Percentiles rank a stretch among this genome's conserved stretches.
phyloP scores from a whole-genome alignment of 2,113 vertebrate species.

The Pseudonaja textilis region DNA sequence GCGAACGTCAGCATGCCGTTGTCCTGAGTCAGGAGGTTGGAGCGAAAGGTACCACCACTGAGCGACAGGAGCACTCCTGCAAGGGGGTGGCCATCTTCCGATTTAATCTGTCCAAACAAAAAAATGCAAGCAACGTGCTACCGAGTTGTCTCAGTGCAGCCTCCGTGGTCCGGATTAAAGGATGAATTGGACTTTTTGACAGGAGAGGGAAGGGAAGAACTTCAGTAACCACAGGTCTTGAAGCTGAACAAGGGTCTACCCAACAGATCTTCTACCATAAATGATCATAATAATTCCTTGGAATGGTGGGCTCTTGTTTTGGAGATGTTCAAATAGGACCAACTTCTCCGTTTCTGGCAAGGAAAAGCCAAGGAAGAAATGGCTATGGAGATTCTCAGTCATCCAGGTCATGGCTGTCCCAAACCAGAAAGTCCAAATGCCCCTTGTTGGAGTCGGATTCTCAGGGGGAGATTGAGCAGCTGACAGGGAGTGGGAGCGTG shows the following conservation, averaged over 20 bases:
- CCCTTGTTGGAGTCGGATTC: too few species aligned
- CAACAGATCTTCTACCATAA: background rate
- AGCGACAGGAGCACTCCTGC: slow-evolving; percentile 94
- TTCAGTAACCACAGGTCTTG: background rate
- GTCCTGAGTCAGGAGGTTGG: slow-evolving; percentile 94
- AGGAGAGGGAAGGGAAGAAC: background rate
- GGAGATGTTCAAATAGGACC: background rate
- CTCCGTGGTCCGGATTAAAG: background rate
- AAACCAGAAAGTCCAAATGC: too few species aligned
- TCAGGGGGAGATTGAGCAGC: too few species aligned
- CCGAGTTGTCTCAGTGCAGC: background rate
- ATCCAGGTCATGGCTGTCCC: too few species aligned
- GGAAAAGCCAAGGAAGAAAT: background rate
- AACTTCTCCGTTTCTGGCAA: background rate
- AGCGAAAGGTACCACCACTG: slow-evolving; percentile 92
- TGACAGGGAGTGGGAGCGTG: too few species aligned
- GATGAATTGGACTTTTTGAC: background rate
- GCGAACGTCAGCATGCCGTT: slow-evolving; percentile 91
- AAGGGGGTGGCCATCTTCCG: slow-evolving; percentile 87
- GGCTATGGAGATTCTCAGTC: too few species aligned
- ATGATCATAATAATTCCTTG: background rate
- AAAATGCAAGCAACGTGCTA: background rate
- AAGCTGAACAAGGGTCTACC: background rate
- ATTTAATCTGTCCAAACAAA: slow-evolving; percentile 77
- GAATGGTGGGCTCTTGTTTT: background rate